Percentiles rank a stretch among this genome's conserved stretches.
phyloP scores from a whole-genome alignment of 2,888 invertebrate species.

The Ochropleura leucogaster region DNA sequence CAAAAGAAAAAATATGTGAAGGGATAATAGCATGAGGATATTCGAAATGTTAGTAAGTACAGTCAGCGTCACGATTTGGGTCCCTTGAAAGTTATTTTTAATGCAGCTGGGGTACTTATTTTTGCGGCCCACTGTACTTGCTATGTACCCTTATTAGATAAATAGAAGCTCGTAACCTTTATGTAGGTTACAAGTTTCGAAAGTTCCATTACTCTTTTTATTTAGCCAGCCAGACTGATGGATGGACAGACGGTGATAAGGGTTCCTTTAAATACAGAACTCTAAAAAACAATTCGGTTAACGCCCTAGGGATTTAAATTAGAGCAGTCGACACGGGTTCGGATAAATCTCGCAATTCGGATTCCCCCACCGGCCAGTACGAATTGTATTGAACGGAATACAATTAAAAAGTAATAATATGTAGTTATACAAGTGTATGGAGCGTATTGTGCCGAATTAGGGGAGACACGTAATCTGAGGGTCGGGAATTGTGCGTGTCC shows the following conservation, averaged over 20 bases:
- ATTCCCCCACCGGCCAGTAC: constrained; percentile 33
- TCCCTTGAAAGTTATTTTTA: too few relatives aligned
- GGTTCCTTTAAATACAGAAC: constrained; percentile 32
- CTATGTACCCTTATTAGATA: neutral
- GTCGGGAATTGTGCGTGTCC: constrained; percentile 30
- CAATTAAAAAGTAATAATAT: constrained; percentile 60
- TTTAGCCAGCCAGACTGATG: constrained; percentile 19
- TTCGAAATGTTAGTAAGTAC: neutral
- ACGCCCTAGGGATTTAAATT: constrained; percentile 45
- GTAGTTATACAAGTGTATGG: constrained; percentile 26
- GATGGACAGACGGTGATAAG: constrained; percentile 37
- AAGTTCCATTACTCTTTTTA: constrained; percentile 24
- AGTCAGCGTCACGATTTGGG: too few relatives aligned
- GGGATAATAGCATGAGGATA: constrained; percentile 16
- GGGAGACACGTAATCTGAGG: constrained; percentile 45
- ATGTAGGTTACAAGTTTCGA: neutral
- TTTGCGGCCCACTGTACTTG: neutral
- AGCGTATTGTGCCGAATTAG: constrained; percentile 31
- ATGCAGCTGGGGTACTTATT: too few relatives aligned
- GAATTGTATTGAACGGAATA: constrained; percentile 37
- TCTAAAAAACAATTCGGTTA: constrained; percentile 31
- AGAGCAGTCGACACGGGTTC: constrained; percentile 31
- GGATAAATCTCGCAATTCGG: constrained; percentile 5
- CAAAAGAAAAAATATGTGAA: constrained; percentile 19
- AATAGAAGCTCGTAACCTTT: neutral